Conservation (phyloP, 2,888 invertebrate species). For the Thymelicus lineola region DNA sequence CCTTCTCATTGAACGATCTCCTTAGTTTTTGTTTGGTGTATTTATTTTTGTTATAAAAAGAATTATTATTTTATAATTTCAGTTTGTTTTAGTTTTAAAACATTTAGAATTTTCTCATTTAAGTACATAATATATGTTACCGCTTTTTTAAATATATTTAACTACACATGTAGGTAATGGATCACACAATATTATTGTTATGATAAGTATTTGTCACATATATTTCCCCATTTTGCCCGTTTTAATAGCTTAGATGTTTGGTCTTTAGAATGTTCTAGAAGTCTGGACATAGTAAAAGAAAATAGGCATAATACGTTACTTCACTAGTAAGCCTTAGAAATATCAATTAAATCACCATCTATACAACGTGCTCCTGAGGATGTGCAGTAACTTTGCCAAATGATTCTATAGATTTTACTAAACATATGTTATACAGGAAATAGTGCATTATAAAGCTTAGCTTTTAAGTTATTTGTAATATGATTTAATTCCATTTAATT, state of each 20-base stretch:
- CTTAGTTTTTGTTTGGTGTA: not conserved
- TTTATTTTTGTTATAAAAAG: slow-evolving; percentile 12
- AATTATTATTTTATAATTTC: not conserved
- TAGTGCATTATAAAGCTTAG: too few relatives aligned
- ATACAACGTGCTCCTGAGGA: too few relatives aligned
- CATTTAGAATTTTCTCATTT: not conserved
- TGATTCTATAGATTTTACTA: too few relatives aligned
- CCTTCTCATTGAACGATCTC: slow-evolving; percentile 8
- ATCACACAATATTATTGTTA: not conserved
- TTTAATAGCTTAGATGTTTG: not conserved
- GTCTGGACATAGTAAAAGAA: not conserved
- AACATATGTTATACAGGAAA: too few relatives aligned
- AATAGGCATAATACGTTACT: not conserved
- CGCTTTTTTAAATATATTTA: slow-evolving; percentile 4
- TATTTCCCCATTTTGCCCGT: not conserved
- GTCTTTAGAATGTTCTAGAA: not conserved
- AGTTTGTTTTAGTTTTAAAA: not conserved
- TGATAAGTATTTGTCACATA: not conserved
- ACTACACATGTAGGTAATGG: not conserved
- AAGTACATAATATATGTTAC: not conserved
- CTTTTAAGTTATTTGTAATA: too few relatives aligned
- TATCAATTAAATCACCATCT: too few relatives aligned
- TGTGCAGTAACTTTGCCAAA: too few relatives aligned
- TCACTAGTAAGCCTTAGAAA: too few relatives aligned
- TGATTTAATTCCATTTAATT: too few relatives aligned